These are phyloP conservation scores for Bombus waltoni DNA, from an alignment of 1,140 invertebrate genomes.

Conservation along the genomic window DNA sequence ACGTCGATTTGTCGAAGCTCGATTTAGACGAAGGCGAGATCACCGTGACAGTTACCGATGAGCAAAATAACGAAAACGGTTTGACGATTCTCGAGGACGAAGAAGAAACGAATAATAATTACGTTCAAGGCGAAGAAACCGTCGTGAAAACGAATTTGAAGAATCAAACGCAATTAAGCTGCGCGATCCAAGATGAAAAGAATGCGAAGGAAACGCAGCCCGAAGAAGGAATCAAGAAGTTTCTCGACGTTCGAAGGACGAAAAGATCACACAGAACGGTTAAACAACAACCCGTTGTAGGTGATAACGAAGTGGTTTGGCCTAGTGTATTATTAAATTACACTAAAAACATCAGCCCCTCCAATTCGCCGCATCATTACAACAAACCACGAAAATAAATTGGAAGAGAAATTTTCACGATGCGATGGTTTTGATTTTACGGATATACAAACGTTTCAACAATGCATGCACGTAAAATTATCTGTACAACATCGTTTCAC, in stretches of 20 bases:
- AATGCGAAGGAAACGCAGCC: not conserved
- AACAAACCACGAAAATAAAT: not conserved
- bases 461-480: not conserved
- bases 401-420: not conserved
- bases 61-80: not conserved
- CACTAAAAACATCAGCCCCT: conserved; percentile 48
- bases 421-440: not conserved
- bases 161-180: not conserved
- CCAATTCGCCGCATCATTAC: conserved; percentile 52
- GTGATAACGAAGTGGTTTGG: conserved; percentile 65
- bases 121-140: not conserved
- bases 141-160: not conserved
- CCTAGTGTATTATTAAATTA: conserved; percentile 66
- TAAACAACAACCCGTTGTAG: conserved; percentile 17
- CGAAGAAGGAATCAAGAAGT: conserved; percentile 23
- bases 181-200: not conserved
- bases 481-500: not conserved
- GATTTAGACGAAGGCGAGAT: conserved; percentile 26
- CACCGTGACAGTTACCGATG: not conserved
- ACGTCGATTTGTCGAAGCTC: conserved; percentile 61
- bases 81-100: not conserved
- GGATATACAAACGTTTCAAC: not conserved
- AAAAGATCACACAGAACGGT: conserved; percentile 3
- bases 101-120: conserved; percentile 45
- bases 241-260: conserved; percentile 35